Evolutionary conservation across 2,888 invertebrate genomes (phyloP), one percentile per base, ranked within the genome.

Genomic region (Zygogramma bicolorata): DNA sequence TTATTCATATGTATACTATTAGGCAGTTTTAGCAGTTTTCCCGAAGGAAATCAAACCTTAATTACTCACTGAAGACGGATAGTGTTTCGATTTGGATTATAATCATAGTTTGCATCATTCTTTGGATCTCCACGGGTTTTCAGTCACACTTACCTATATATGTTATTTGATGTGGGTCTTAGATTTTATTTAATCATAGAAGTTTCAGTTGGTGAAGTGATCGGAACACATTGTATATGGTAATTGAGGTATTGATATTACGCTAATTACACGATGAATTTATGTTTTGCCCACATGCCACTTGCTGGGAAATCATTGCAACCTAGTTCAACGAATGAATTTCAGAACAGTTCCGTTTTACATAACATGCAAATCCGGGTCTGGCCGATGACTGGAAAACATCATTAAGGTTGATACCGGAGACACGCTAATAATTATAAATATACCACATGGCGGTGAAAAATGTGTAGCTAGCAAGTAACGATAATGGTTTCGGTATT

Each of bases 321-420:
- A 18, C 15, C 42, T 20, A 40, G 38, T 42, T 63, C n/a, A 20
- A 25, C 53, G 46, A 63, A 38, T 63, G 40, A 25, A 63, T 63
- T 13, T 20, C 22, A 22, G 13, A 15, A 38, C 40, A 27, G 38
- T 63, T 63, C 46, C 38, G 63, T 63, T 27, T 63, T 60, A 60
- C 38, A 31, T 60, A 60, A 60, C 31, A 60, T 60, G 60, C 38
- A 60, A 60, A 60, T 60, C 60, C 60, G 63, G 46, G 20, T 63
- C 34, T 27, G 40, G n/a, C 46, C 46, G 46, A 20, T 46, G 10
- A 46, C 46, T 20, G 20, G 46, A 46, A 46, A 46, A 46, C 46
- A 46, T 15, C 46, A 46, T 10, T 46, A 46, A 46, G 46, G 18
- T 20, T 18, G 22, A 46, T 20, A 46, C 46, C 46, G 46, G 46